Evolutionary conservation across 2,888 invertebrate genomes (phyloP), one percentile per base, ranked within the genome.

Genomic region (Melitaea athalia): DNA sequence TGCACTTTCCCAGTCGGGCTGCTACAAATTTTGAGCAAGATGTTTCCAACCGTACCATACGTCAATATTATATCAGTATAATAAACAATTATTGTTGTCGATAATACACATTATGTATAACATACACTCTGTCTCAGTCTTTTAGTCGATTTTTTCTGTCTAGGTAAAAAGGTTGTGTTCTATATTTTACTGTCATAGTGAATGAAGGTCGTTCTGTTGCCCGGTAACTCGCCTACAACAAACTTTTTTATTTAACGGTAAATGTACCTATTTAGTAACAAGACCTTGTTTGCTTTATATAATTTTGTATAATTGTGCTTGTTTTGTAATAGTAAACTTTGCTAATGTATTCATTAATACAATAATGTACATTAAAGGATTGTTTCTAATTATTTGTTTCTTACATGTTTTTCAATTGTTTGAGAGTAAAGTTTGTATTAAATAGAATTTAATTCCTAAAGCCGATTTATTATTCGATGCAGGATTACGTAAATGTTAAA

Each of bases 141-240:
- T 10, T 52, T 11, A 8, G 52, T 24, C 3, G 5, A 3, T 38
- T 38, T 38, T 38, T 38, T 38, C 2, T 38, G 38, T 31, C 24
- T n/a, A 14, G 33, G 33, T 55, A 38, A 33, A 55, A 55, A 55
- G 5, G 7, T 42, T 15, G 42, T 42, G 14, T 38, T 42, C 42
- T 42, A 1, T 15, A 15, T 15, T n/a, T 15, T 15, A 15, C 10
- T n/a, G 55, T 12, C 52, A 45, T 14, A 53, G 49, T n/a, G 69
- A 59, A 69, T n/a, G 69, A 59, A 69, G 71, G 71, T 47, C 71
- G 49, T 14, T 17, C 62, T 43, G 72, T 72, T 63, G 69, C 74
- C 52, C 55, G 45, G 72, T 45, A 64, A 72, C 72, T 42, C n/a
- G 49, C 59, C 33, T 63, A 50, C 71, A 74, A 74, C 74, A 71